A percentile compares a stretch with the other conserved stretches of the same genome.
These are phyloP conservation scores for Parazoanthus swiftii DNA, from an alignment of 92 coral and sea anemone species.

Conservation along the genomic window DNA sequence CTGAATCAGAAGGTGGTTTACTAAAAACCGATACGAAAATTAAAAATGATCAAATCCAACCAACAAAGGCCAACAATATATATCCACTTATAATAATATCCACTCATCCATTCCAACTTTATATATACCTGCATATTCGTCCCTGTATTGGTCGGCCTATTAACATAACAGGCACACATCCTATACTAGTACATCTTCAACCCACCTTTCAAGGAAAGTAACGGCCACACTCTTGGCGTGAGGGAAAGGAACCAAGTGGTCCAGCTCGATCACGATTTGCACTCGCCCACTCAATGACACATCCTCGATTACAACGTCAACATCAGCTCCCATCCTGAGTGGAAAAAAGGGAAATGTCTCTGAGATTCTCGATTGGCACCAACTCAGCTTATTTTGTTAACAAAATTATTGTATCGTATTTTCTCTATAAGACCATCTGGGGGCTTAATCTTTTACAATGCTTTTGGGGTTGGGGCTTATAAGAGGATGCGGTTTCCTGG, in stretches of 20 bases:
- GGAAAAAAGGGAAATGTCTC: neutral
- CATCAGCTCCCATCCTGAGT: slow-evolving; percentile 93
- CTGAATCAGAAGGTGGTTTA: too few relatives aligned
- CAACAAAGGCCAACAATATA: too few relatives aligned
- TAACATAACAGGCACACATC: neutral
- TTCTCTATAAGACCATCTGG: too few relatives aligned
- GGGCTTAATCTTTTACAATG: too few relatives aligned
- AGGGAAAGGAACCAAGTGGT: slow-evolving; percentile 92
- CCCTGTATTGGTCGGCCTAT: neutral
- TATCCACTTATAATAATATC: neutral
- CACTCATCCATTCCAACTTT: neutral
- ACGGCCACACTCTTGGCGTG: slow-evolving; percentile 86
- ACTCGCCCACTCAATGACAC: slow-evolving; percentile 82
- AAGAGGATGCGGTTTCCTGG: too few relatives aligned
- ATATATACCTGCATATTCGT: neutral
- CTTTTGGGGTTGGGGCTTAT: too few relatives aligned
- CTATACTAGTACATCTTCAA: neutral
- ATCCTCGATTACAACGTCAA: slow-evolving; percentile 89
- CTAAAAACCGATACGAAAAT: neutral
- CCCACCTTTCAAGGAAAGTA: slow-evolving; percentile 91
- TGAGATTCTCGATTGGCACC: neutral
- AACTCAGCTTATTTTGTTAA: neutral
- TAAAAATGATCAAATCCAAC: too few relatives aligned
- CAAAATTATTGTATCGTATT: too few relatives aligned
- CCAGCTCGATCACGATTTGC: slow-evolving; percentile 88